Evolutionary conservation across 2,797 vertebrate species (phyloP), one percentile per base, ranked within the genome.

Genomic region (Crocodylus rhombifer): DNA sequence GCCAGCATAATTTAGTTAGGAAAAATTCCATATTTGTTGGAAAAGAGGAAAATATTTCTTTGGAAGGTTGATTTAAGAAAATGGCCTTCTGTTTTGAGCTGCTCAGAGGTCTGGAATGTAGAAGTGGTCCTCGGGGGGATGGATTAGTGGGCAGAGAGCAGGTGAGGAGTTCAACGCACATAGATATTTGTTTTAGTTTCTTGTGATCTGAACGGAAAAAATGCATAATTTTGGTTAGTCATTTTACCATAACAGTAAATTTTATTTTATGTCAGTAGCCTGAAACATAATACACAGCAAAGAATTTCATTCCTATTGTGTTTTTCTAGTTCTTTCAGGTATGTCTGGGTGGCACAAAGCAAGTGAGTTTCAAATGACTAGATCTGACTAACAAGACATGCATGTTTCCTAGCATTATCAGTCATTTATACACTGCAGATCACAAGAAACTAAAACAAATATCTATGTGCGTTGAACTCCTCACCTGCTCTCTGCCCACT

Each of bases 31-130:
- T 89, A 42, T 76, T 84, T 89, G 17, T 36, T 80, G 64, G 77
- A 89, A 86, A 92, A 91, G 77, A 55, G 36, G 62, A n/a, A 67
- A 92, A 81, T 1, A 20, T 94, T 94, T 89, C 77, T 94, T 89
- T 90, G 58, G 14, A 21, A 58, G 88, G 55, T 0, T 91, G 57
- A 78, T 93, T 77, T 92, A 86, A 95, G 94, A 76, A 93, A 95
- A 91, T 33, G 57, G 8, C 69, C 77, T 86, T 93, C 82, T 80
- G 21, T 82, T 91, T 94, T 64, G 82, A 81, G 80, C 79, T 80
- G 77, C 86, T 95, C 87, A 93, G 80, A 62, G 63, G 83, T 92
- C 60, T 95, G 88, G 80, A 94, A 91, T 97, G 92, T 25, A 94
- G 77, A 91, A 64, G 20, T 16, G 89, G 51, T 81, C 74, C 94